These are phyloP conservation scores for Toxotes chatareus DNA, from an alignment of 2,113 vertebrate genomes.

Conservation along the genomic window DNA sequence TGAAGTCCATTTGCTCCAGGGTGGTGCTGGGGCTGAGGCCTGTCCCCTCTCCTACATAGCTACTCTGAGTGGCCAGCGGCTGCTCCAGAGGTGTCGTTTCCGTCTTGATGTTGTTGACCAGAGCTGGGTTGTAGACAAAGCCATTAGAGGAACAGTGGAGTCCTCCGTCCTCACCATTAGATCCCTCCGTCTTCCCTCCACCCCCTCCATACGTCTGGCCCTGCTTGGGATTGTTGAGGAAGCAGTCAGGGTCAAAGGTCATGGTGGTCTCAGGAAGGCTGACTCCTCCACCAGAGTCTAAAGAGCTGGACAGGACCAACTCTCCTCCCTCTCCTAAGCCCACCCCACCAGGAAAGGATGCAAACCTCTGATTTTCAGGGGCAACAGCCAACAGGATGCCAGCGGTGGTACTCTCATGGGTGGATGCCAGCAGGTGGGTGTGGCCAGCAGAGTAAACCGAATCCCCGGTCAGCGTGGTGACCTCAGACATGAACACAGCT, in stretches of 20 bases:
- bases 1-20: constrained; percentile 99
- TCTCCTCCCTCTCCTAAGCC: constrained; percentile 87
- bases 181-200: constrained; percentile 79
- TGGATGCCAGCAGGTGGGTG: constrained; percentile 92
- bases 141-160: constrained; percentile 83
- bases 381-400: constrained; percentile 94
- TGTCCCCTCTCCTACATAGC: constrained; percentile 83
- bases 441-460: constrained; percentile 94
- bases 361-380: constrained; percentile 95
- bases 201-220: constrained; percentile 98
- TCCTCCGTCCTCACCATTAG: constrained; percentile 71
- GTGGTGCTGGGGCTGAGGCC: constrained; percentile 98
- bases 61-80: constrained; percentile 90
- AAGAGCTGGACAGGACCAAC: constrained; percentile 93
- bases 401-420: constrained; percentile 83
- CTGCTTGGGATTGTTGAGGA: constrained; percentile 99
- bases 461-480: constrained; percentile 89
- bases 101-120: constrained; percentile 95
- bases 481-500: constrained; percentile 97
- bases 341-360: constrained; percentile 91
- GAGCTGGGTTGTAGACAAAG: constrained; percentile 89
- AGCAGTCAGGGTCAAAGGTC: constrained; percentile 99
- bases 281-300: constrained; percentile 88
- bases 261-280: constrained; percentile 95
- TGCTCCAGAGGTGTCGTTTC: constrained; percentile 93